Evolutionary conservation across 2,888 invertebrate genomes (phyloP), one percentile per base, ranked within the genome.

Genomic region (Podabrus alpinus): DNA sequence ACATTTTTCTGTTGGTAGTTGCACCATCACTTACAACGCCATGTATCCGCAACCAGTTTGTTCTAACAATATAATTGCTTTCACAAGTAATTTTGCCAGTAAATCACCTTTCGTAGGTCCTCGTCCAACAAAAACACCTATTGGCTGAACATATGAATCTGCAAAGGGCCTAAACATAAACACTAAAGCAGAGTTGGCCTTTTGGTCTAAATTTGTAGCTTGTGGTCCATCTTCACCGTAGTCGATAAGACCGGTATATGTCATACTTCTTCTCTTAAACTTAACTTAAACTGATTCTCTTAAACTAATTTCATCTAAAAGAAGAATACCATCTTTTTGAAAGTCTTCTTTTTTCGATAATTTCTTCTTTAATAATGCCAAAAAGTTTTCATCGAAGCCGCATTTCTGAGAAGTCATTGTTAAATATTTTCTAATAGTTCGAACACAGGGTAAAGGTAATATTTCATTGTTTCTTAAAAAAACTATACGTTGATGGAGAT

Each of bases 21-120:
- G 76, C 79, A 15, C 78, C 78, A 73, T 79, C 79, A 24, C 73
- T 73, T 59, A 76, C 73, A 9, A 79, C 66, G n/a, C 78, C 76
- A 25, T 66, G 59, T 10, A 80, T 69, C 15, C 73, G 68, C 16
- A 71, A 75, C 19, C 69, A 3, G 60, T 15, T 3, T 19, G 19
- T 60, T 69, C 69, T 7, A 69, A 19, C 19, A 60, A 60, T n/a
- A 21, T 69, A 9, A 69, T 60, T 9, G 60, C 15, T 19, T n/a
- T 24, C 1, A 60, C 15, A 74, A 77, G 60, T 75, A 59, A 21
- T 21, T 21, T 21, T 21, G 21, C 21, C 21, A 21, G 21, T 7
- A 21, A 21, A 7, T 21, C 21, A 21, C 21, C 21, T 21, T 21
- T 21, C 21, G 72, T 69, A 9, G 75, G 19, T 17, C 72, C 72